phyloP scores from a whole-genome alignment of 2,797 vertebrate species.

The Pteronotus mesoamericanus region DNA sequence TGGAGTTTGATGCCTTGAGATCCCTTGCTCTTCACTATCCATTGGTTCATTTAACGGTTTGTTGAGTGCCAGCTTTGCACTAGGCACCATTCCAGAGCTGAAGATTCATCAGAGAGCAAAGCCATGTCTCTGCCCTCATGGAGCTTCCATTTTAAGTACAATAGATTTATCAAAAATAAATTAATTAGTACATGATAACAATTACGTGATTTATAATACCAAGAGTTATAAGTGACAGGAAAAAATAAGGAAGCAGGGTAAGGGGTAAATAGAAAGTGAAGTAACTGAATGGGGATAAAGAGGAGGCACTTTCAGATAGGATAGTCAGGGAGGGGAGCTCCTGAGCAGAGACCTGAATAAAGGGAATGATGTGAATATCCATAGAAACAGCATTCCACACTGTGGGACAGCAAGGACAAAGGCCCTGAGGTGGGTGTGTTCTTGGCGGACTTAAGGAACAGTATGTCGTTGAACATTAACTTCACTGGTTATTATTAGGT shows the following conservation, averaged over 20 bases:
- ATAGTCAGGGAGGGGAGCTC: neutral
- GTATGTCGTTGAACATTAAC: neutral
- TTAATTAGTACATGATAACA: neutral
- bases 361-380: neutral
- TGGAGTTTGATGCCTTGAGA: neutral
- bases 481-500: neutral
- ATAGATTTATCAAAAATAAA: slow-evolving; percentile 2
- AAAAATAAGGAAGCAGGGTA: neutral
- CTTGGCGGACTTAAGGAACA: neutral
- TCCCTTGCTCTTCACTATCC: neutral
- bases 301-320: neutral
- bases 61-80: neutral
- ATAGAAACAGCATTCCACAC: neutral
- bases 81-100: neutral
- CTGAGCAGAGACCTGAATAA: neutral
- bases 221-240: neutral
- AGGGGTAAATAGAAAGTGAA: neutral
- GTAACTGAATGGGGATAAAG: neutral
- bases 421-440: neutral
- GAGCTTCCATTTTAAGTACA: neutral
- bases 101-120: neutral
- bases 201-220: neutral
- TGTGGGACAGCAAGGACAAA: neutral
- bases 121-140: neutral
- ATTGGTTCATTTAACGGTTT: neutral